Percentiles rank a stretch among this genome's conserved stretches.
These are phyloP conservation scores for Heliconius charithonia DNA, from an alignment of 2,888 invertebrate species.

Conservation along the genomic window DNA sequence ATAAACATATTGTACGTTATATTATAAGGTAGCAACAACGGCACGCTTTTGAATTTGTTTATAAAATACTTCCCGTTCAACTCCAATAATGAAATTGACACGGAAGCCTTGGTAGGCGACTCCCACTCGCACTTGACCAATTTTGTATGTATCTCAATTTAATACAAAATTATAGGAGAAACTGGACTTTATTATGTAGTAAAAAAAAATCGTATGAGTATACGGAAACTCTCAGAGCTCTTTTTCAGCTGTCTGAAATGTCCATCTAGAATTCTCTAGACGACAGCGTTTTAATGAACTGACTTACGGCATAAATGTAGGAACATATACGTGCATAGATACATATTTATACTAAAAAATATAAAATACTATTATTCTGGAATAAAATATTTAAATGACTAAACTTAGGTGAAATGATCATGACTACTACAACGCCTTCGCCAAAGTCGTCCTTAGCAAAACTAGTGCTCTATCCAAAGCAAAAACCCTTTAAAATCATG, in stretches of 20 bases:
- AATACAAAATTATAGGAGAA: too few relatives aligned
- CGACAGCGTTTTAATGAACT: not conserved
- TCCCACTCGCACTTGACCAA: too few relatives aligned
- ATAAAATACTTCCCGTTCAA: too few relatives aligned
- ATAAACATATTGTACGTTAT: conserved; percentile 21
- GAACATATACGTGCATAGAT: not conserved
- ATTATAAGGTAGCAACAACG: conserved; percentile 14
- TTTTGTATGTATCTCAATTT: too few relatives aligned
- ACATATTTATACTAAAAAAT: not conserved
- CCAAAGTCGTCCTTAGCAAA: conserved; percentile 88
- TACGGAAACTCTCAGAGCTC: not conserved
- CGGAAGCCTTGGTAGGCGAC: too few relatives aligned
- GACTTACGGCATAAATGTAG: not conserved
- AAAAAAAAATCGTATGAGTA: too few relatives aligned
- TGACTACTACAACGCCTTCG: conserved; percentile 82
- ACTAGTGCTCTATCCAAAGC: conserved; percentile 86
- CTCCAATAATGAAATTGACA: too few relatives aligned
- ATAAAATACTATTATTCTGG: not conserved
- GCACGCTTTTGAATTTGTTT: not conserved
- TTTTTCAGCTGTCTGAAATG: not conserved
- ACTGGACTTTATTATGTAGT: too few relatives aligned
- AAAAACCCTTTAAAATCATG: conserved; percentile 89
- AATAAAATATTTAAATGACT: not conserved
- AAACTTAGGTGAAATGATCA: conserved; percentile 48
- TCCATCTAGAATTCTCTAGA: not conserved